Base-by-base conservation (phyloP, 2,888 invertebrate species). In the Pocota personata region DNA sequence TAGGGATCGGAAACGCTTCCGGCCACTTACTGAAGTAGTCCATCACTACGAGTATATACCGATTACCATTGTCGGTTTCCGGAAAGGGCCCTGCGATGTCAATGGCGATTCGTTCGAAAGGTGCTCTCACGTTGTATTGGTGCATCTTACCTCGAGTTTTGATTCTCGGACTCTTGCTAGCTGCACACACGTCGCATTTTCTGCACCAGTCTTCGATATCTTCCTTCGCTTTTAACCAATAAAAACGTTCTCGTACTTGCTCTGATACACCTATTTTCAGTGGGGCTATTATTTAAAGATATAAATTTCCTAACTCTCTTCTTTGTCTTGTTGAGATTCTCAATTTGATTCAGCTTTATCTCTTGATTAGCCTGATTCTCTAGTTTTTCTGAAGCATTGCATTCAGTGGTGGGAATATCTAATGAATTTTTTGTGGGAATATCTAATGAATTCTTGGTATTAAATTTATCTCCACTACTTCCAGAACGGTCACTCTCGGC, bases 401-500 rank as follows among this genome's bases (percentile, higher is more conserved):
- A n/a, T n/a, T n/a, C n/a, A n/a, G n/a, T n/a, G n/a, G n/a, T n/a
- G n/a, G n/a, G n/a, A n/a, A n/a, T n/a, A n/a, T n/a, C n/a, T n/a
- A n/a, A n/a, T 6, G 6, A 16, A 16, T 16, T 21, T 21, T n/a
- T 55, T 1, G 19, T 21, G 24, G 37, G n/a, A 30, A 30, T 0
- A 2, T 21, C 16, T 43, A 6, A 2, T 12, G 16, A 27, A 21
- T 64, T 30, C 7, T 58, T 52, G 19, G 30, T 27, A 43, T 55
- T 55, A 3, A 32, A 72, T 43, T 60, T 82, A 30, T 58, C 27
- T 10, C 24, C 58, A 64, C 69, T 69, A 14, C 62, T 69, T 12
- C 40, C 40, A 2, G 73, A 79, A 12, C 43, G 67, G 66, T 64
- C 79, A 35, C 40, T 75, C 10, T 79, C 75, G 6, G 71, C 46